Evolutionary conservation across 2,113 vertebrate species (phyloP).

Genomic region (Ochotona curzoniae): DNA sequence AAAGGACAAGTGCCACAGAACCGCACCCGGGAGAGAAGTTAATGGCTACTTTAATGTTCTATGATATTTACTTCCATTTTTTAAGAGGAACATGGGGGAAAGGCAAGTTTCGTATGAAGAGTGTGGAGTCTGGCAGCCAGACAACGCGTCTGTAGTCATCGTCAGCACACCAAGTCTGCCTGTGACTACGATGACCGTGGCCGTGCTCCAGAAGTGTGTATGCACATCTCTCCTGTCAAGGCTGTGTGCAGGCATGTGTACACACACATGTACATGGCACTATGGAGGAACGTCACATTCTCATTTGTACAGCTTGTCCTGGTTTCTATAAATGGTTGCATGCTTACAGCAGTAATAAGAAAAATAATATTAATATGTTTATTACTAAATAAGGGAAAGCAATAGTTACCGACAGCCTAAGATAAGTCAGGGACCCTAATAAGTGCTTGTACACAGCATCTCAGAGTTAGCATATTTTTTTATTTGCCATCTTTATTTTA

Average conservation of each 20-base stretch:
- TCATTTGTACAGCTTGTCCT: not conserved
- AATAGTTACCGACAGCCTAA: not conserved
- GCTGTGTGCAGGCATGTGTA: too few species aligned
- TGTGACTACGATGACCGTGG: too few species aligned
- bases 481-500: too few species aligned
- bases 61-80: not conserved
- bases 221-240: not conserved
- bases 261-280: not conserved
- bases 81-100: not conserved
- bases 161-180: too few species aligned
- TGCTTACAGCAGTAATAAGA: not conserved
- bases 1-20: not conserved
- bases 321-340: not conserved
- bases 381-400: not conserved
- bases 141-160: too few species aligned
- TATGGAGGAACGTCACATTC: not conserved
- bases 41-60: not conserved
- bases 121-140: not conserved
- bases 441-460: not conserved
- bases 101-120: not conserved
- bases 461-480: not conserved
- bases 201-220: too few species aligned
- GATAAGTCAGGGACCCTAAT: not conserved
- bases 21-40: not conserved
- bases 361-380: not conserved